Conservation (phyloP, 1,140 invertebrate species). For the Mylabris phalerata region DNA sequence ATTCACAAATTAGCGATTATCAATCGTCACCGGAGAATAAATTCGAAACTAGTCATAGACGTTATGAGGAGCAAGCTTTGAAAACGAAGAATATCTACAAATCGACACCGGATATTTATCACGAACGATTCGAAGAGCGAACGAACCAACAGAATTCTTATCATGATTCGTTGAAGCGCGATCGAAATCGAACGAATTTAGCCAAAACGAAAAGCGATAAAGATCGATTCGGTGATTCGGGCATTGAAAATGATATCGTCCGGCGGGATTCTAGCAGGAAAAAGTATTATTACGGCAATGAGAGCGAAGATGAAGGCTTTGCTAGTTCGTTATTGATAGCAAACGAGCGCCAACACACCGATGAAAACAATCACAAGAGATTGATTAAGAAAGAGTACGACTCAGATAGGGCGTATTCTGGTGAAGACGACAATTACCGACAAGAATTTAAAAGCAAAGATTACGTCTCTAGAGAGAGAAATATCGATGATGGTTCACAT, state of each 20-base stretch:
- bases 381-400: slow-evolving; percentile 41
- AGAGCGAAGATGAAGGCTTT: slow-evolving; percentile 58
- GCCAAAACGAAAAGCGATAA: slow-evolving; percentile 43
- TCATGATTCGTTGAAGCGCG: slow-evolving; percentile 48
- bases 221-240: slow-evolving; percentile 64
- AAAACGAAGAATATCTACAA: slow-evolving; percentile 49
- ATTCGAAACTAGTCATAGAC: slow-evolving; percentile 49
- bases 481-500: slow-evolving; percentile 55
- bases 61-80: slow-evolving; percentile 43
- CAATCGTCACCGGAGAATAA: slow-evolving; percentile 53
- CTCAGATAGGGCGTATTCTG: slow-evolving; percentile 34
- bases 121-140: slow-evolving; percentile 28
- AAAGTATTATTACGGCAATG: slow-evolving; percentile 37
- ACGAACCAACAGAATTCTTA: slow-evolving; percentile 46
- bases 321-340: slow-evolving; percentile 56
- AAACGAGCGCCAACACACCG: slow-evolving; percentile 58
- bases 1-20: slow-evolving; percentile 52
- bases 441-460: slow-evolving; percentile 44
- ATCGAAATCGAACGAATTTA: slow-evolving; percentile 36
- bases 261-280: slow-evolving; percentile 58
- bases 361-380: slow-evolving; percentile 49
- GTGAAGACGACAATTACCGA: slow-evolving; percentile 30
- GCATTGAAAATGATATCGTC: slow-evolving; percentile 67
- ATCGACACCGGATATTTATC: slow-evolving; percentile 51
- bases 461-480: slow-evolving; percentile 54